A percentile compares a stretch with the other conserved stretches of the same genome.
Evolutionary conservation across 2,888 invertebrate species (phyloP).

Genomic region (Pharmacophagus antenor): DNA sequence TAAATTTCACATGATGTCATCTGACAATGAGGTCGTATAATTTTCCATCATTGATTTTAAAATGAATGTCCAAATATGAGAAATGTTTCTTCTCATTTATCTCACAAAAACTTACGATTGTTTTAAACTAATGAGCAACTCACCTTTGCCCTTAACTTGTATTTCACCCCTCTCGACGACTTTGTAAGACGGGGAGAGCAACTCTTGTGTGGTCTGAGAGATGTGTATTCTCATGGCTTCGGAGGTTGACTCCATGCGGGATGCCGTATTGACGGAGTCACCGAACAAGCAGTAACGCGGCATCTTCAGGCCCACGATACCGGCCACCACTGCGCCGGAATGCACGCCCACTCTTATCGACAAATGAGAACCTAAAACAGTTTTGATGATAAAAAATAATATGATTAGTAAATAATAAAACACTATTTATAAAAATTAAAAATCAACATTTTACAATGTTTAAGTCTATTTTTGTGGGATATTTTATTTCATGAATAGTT

Average conservation of each 20-base stretch:
- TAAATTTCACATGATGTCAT: too few species aligned
- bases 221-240: slow-evolving; percentile 97
- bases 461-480: too few species aligned
- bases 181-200: slow-evolving; percentile 87
- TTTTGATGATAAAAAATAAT: not conserved
- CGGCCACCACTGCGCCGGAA: slow-evolving; percentile 95
- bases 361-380: slow-evolving; percentile 85
- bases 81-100: too few species aligned
- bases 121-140: slow-evolving; percentile 28
- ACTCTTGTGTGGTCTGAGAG: slow-evolving; percentile 91
- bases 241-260: slow-evolving; percentile 95
- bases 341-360: slow-evolving; percentile 93
- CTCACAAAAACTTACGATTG: too few species aligned
- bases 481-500: too few species aligned
- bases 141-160: slow-evolving; percentile 94
- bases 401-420: too few species aligned
- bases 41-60: too few species aligned
- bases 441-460: too few species aligned
- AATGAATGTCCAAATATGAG: too few species aligned
- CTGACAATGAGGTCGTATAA: too few species aligned
- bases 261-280: slow-evolving; percentile 94
- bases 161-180: slow-evolving; percentile 91
- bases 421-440: too few species aligned
- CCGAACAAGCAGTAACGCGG: slow-evolving; percentile 93
- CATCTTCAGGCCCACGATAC: slow-evolving; percentile 97